Base-by-base conservation (phyloP, 2,113 vertebrate species). In the Plecturocebus donacophilus region DNA sequence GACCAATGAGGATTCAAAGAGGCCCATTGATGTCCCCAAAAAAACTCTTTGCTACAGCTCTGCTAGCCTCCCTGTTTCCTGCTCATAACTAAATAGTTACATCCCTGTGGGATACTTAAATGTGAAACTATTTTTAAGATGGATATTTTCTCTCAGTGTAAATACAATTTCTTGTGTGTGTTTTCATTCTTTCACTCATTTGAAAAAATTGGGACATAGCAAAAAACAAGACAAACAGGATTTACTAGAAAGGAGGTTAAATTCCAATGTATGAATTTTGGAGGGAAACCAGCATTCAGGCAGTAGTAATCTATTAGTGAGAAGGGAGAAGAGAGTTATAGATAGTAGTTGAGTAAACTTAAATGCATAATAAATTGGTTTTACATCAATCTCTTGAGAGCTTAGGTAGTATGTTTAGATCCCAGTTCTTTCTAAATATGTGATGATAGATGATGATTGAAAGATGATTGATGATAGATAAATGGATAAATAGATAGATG, bases 21-120 rank as follows among this genome's bases (percentile, higher is more conserved):
- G 0, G 21, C 9, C 7, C 16, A 27, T 0, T 4, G 2, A 25
- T 52, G 2, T 56, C 49, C 19, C 32, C 11, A 56, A 84, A 45
- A 45, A 64, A 83, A 8, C 0, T 14, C 4, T 35, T 12, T 6
- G 12, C 1, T 66, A 30, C 58, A 56, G 4, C 68, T 94, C 42
- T 83, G 1, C 40, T 70, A 27, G n/a, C 45, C 56, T 71, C 35
- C 32, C 45, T 61, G 61, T 56, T 90, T 82, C 30, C 52, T 45
- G n/a, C 38, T 56, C 12, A 49, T 3, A 7, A 30, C 40, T 56
- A 56, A 87, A n/a, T 56, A 11, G 1, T 66, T 47, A 45, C 23
- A 19, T 92, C 14, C 30, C 45, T n/a, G 3, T 10, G 81, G 7
- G 7, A 27, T 35, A 17, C 25, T 81, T 23, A 90, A 75, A 88